A percentile compares a stretch with the other conserved stretches of the same genome.
These are phyloP conservation scores for Galerucella nymphaeae DNA, from an alignment of 2,888 invertebrate genomes.

Conservation along the genomic window DNA sequence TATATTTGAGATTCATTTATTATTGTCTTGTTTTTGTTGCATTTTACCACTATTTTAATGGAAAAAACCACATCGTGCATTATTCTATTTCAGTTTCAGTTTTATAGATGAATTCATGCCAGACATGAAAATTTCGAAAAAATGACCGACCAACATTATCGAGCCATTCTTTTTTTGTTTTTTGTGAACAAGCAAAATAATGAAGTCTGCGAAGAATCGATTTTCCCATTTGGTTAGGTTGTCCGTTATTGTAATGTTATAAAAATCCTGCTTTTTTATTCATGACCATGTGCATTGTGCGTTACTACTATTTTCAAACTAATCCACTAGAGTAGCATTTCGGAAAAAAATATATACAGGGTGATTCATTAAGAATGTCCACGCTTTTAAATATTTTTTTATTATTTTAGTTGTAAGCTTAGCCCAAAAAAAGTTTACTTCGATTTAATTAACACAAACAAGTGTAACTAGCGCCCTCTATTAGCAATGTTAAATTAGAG, in stretches of 20 bases:
- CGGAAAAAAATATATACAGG: background rate
- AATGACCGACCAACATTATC: background rate
- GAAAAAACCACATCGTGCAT: background rate
- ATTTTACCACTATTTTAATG: background rate
- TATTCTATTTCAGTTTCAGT: background rate
- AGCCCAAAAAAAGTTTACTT: no score
- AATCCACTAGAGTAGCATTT: constrained; percentile 12
- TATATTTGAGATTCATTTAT: no score
- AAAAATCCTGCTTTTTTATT: constrained; percentile 20
- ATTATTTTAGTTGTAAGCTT: no score
- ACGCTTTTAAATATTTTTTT: no score
- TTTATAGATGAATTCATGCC: background rate
- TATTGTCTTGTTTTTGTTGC: no score
- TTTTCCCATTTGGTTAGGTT: background rate
- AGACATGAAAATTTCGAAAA: background rate
- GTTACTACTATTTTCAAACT: constrained; percentile 18
- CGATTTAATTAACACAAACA: no score
- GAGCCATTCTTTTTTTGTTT: background rate
- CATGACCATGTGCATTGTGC: constrained; percentile 17
- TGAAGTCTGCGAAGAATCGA: background rate
- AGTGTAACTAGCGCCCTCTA: no score
- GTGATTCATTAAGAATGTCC: no score
- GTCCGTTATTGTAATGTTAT: constrained; percentile 1
- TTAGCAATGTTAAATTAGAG: no score
- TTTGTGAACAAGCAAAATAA: background rate